phyloP scores from a whole-genome alignment of 2,113 vertebrate species.

The Genyomyrus donnyi region DNA sequence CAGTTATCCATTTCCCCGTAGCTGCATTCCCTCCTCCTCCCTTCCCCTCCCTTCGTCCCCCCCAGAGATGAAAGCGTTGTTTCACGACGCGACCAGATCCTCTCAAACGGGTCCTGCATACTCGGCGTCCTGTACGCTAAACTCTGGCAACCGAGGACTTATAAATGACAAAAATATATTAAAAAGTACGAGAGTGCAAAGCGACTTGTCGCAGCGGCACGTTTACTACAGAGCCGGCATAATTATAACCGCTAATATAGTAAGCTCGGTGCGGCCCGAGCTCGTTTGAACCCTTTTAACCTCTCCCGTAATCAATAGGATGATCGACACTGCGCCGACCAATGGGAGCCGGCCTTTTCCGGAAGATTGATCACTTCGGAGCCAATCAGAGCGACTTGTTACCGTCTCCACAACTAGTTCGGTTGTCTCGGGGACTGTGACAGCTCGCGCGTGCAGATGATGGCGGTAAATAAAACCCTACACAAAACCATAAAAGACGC shows the following conservation, averaged over 20 bases:
- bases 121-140: neutral
- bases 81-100: neutral
- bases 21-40: neutral
- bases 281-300: constrained; percentile 14
- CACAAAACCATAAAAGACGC: constrained; percentile 16
- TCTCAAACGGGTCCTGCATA: neutral
- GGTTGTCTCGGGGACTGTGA: constrained; percentile 63
- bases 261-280: neutral
- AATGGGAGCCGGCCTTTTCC: neutral
- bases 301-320: neutral
- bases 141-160: neutral
- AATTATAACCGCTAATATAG: neutral
- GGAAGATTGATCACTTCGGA: constrained; percentile 10
- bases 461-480: constrained; percentile 71
- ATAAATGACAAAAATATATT: neutral
- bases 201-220: neutral
- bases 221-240: neutral
- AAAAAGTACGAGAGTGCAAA: neutral
- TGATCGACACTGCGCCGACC: neutral
- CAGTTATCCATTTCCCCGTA: neutral
- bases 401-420: constrained; percentile 45
- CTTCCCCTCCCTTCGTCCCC: neutral
- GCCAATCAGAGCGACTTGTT: constrained; percentile 39
- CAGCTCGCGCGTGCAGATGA: constrained; percentile 75
- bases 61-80: neutral